phyloP scores from a whole-genome alignment of 2,797 vertebrate genomes.

The Molossus alvarezi region DNA sequence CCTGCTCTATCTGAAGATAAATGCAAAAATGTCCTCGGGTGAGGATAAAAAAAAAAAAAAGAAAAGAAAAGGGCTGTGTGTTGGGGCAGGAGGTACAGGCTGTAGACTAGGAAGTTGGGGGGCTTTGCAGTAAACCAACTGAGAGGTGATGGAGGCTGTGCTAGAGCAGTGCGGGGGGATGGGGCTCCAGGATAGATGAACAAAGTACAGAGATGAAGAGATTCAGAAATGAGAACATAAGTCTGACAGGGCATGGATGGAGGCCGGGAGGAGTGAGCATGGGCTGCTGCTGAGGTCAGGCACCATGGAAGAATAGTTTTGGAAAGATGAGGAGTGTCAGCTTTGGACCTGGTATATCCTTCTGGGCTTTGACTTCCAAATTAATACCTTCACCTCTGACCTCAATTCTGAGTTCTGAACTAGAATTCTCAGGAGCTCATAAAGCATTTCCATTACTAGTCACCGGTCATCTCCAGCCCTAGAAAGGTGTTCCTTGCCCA shows the following conservation, averaged over 20 bases:
- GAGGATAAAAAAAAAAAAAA: too few relatives aligned
- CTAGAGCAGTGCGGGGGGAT: not conserved
- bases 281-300: not conserved
- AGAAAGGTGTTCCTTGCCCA: not conserved
- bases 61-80: not conserved
- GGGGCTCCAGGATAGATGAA: not conserved
- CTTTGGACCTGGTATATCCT: not conserved
- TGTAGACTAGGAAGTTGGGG: not conserved
- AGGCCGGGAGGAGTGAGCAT: fast-evolving
- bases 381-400: not conserved
- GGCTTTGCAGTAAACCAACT: not conserved
- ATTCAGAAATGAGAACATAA: not conserved
- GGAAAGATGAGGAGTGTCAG: not conserved
- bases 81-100: too few relatives aligned
- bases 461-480: not conserved
- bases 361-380: not conserved
- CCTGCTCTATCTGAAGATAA: too few relatives aligned
- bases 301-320: not conserved
- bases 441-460: not conserved
- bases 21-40: too few relatives aligned
- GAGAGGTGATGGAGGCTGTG: not conserved
- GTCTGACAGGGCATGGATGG: not conserved
- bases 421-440: not conserved
- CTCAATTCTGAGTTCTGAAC: not conserved
- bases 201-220: not conserved